Base-by-base conservation (phyloP, 2,888 invertebrate genomes). In the Heliconius erato region DNA sequence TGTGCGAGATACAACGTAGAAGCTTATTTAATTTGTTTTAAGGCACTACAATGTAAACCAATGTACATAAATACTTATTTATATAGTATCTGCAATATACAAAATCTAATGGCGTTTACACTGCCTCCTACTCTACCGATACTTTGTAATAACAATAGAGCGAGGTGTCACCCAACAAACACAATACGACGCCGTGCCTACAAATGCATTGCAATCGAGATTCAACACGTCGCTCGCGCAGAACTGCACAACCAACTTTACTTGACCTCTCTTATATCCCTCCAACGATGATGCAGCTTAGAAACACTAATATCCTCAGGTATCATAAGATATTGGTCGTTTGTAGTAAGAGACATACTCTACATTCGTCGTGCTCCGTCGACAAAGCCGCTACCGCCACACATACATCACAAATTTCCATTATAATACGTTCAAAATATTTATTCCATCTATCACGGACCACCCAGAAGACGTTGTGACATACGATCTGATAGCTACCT, bases 341-440 rank as follows among this genome's bases (percentile, higher is more conserved):
- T 79, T 72, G 79, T 78, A 80, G 85, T 86, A 85, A 82, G 80
- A 79, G 84, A 85, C 89, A 89, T 90, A 90, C 88, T 90, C 87
- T 88, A 88, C 91, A 94, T 95, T 95, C 90, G 94, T 94, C 91
- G 91, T 93, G 94, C 92, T 92, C 82, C 82, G 80, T 86, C 85
- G 86, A 95, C 95, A 95, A 95, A 91, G 89, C 89, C 87, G 86
- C 89, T 88, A 89, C 91, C 89, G 91, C 89, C 89, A 90, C 88
- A 88, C 91, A 91, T 88, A 89, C 92, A 89, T 91, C 88, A 88
- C 91, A 87, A 89, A 96, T 96, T 95, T 92, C 92, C 95, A 96
- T 96, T 90, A 95, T 93, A 96, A 96, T 95, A 90, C 93, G 92
- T 90, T 92, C 91, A 93, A 94, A 94, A 94, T 94, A 91, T 94